These are phyloP conservation scores for Rotaria socialis DNA, from an alignment of 2,888 invertebrate species.

Conservation along the genomic window DNA sequence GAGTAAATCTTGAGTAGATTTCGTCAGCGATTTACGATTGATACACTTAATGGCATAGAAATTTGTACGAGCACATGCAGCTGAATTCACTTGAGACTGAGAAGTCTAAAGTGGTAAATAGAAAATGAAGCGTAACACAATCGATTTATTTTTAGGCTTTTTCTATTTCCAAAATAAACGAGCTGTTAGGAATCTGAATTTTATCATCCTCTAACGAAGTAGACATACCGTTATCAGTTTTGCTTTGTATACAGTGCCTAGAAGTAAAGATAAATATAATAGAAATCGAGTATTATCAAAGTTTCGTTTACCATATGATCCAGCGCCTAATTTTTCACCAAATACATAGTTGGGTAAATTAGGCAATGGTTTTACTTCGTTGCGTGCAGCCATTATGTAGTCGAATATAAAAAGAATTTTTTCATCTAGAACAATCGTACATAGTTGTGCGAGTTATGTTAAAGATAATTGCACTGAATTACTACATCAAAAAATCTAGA, in stretches of 20 bases:
- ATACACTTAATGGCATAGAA: conserved; percentile 74
- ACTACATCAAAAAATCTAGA: neutral
- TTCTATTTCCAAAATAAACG: too few species aligned
- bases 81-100: neutral
- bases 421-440: neutral
- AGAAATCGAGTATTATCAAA: too few species aligned
- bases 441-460: neutral
- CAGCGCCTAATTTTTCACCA: conserved; percentile 28
- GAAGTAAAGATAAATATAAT: neutral
- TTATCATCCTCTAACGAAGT: too few species aligned
- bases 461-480: neutral
- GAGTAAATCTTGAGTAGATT: conserved; percentile 72
- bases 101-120: neutral
- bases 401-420: neutral
- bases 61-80: neutral
- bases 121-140: neutral
- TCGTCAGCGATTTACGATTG: conserved; percentile 69
- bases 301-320: neutral
- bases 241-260: conserved; percentile 32
- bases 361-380: neutral
- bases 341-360: neutral
- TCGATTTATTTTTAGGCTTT: too few species aligned
- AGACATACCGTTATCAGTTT: neutral
- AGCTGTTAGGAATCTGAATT: too few species aligned
- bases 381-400: neutral